Percentiles rank a stretch among this genome's conserved stretches.
Evolutionary conservation across 2,113 vertebrate genomes (phyloP).

Genomic region (Dromiciops gliroides): DNA sequence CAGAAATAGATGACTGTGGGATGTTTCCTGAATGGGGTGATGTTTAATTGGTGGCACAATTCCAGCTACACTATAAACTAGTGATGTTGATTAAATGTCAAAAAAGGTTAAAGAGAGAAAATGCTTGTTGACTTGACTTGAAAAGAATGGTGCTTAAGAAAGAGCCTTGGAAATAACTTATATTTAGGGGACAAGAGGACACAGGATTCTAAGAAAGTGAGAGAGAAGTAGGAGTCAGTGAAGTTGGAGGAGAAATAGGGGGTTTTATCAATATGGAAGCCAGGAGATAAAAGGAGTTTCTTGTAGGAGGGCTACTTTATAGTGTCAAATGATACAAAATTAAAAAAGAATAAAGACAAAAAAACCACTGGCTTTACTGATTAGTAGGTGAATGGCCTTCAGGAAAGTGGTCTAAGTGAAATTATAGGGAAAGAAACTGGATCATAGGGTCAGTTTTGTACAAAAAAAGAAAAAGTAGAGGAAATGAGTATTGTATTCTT

Average conservation of each 20-base stretch:
- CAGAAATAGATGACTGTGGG: background rate
- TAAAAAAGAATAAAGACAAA: background rate
- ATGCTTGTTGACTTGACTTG: background rate
- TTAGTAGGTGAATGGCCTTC: background rate
- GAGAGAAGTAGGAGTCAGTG: background rate
- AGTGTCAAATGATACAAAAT: background rate
- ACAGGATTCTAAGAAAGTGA: background rate
- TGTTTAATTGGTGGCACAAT: background rate
- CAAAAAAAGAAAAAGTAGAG: background rate
- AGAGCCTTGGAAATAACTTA: background rate
- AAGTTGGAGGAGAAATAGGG: background rate
- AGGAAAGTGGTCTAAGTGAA: background rate
- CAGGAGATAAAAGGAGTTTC: background rate
- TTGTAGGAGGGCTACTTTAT: background rate
- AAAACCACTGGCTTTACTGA: background rate
- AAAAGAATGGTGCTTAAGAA: background rate
- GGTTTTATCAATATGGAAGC: background rate
- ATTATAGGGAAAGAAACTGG: background rate
- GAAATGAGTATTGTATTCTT: background rate
- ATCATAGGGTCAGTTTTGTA: background rate
- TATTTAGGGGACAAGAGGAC: background rate
- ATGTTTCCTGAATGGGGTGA: background rate
- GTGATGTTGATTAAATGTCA: background rate
- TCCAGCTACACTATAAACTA: background rate
- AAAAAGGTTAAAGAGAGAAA: background rate